Evolutionary conservation across 1,140 invertebrate genomes (phyloP).

Genomic region (Oreohelix idahoensis): DNA sequence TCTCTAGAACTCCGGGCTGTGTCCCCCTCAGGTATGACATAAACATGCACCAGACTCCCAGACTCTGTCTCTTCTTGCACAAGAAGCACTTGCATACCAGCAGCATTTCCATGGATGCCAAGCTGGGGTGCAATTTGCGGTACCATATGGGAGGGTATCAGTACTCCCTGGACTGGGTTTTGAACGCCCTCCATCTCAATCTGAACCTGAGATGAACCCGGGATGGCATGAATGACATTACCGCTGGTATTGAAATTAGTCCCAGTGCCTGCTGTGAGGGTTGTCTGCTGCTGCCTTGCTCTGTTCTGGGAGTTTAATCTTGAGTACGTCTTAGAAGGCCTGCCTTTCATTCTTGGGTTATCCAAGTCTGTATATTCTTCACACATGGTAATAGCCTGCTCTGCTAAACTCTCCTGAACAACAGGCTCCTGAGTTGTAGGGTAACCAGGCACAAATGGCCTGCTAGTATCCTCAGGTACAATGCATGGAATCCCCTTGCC

Average conservation of each 20-base stretch:
- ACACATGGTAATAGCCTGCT: background rate
- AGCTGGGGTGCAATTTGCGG: constrained; percentile 32
- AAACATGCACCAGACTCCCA: constrained; percentile 36
- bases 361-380: background rate
- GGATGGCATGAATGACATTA: constrained; percentile 21
- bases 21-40: constrained; percentile 28
- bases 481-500: background rate
- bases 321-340: background rate
- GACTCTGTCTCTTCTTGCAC: constrained; percentile 24
- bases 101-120: background rate
- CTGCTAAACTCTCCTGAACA: background rate
- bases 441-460: background rate
- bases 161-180: constrained; percentile 31
- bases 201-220: constrained; percentile 30
- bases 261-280: background rate
- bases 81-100: constrained; percentile 22
- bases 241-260: background rate
- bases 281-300: background rate
- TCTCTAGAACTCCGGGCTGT: background rate
- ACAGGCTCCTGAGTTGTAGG: background rate
- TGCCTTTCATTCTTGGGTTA: background rate
- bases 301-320: background rate
- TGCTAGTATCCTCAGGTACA: background rate
- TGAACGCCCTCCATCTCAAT: constrained; percentile 35
- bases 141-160: constrained; percentile 25